A percentile compares a stretch with the other conserved stretches of the same genome.
Conservation (phyloP, 2,888 invertebrate species). For the Ormyrus rosae region DNA sequence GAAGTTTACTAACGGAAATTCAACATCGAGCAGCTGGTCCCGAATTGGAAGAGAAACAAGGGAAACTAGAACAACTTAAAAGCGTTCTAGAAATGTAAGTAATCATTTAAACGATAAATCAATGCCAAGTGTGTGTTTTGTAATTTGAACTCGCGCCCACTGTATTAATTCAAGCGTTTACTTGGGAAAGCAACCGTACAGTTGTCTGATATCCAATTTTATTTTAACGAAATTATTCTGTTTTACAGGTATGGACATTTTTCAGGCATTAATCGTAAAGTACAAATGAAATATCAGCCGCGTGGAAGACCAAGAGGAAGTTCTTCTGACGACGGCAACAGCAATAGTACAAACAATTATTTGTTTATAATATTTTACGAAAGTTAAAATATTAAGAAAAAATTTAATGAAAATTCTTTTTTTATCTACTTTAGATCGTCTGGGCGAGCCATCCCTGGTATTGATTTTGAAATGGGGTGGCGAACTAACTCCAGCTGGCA, state of each 20-base stretch:
- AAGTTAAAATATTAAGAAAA: background rate
- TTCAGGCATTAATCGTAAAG: slow-evolving; percentile 99
- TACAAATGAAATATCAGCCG: slow-evolving; percentile 99
- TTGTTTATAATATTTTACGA: background rate
- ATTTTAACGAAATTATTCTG: background rate
- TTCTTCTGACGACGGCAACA: slow-evolving; percentile 95
- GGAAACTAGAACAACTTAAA: slow-evolving; percentile 97
- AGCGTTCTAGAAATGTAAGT: slow-evolving; percentile 99
- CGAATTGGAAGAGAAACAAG: slow-evolving; percentile 97
- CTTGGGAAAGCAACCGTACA: background rate
- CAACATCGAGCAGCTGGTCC: slow-evolving; percentile 92
- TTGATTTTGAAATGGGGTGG: slow-evolving; percentile 99
- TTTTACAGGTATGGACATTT: slow-evolving; percentile 95
- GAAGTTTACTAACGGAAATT: slow-evolving; percentile 92
- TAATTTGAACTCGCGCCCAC: no score
- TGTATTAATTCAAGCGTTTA: no score
- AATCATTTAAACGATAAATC: background rate
- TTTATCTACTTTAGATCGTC: slow-evolving; percentile 80
- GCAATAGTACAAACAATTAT: slow-evolving; percentile 64
- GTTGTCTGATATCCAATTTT: background rate
- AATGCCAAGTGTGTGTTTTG: no score
- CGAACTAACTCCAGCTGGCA: slow-evolving; percentile 97
- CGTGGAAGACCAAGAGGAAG: slow-evolving; percentile 93
- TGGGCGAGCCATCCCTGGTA: slow-evolving; percentile 94
- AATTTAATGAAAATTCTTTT: background rate